Conservation (phyloP, 2,797 vertebrate genomes). For the Prunella strophiata region DNA sequence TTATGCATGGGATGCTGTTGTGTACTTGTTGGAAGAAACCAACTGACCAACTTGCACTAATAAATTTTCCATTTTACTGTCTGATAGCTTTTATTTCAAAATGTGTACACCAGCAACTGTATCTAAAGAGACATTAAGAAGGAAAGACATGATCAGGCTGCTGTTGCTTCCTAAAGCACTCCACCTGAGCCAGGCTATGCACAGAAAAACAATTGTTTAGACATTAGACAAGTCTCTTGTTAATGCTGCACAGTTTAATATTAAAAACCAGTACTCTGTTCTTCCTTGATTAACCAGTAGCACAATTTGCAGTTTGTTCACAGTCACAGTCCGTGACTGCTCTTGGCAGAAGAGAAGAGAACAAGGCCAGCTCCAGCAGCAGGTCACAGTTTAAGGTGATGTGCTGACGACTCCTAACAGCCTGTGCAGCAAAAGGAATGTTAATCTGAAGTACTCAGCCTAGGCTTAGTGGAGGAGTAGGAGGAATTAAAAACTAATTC, state of each 20-base stretch:
- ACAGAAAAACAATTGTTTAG: not conserved
- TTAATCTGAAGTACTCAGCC: not conserved
- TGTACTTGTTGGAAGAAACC: slow-evolving; percentile 53
- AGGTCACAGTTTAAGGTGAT: not conserved
- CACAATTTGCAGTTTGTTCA: not conserved
- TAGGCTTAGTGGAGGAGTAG: not conserved
- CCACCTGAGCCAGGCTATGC: not conserved
- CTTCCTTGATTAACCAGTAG: not conserved
- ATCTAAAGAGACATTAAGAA: not conserved
- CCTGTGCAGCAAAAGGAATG: not conserved
- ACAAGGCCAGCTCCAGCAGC: not conserved
- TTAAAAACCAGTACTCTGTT: not conserved
- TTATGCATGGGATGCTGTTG: slow-evolving; percentile 39
- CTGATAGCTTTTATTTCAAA: slow-evolving; percentile 32
- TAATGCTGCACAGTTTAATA: not conserved
- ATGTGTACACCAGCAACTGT: not conserved
- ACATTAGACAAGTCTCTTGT: not conserved
- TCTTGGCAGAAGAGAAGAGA: not conserved
- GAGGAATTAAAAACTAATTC: not conserved
- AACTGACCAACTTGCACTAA: slow-evolving; percentile 69
- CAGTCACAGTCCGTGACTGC: not conserved
- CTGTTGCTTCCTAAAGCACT: not conserved
- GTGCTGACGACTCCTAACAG: not conserved
- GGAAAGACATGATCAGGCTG: not conserved
- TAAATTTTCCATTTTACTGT: slow-evolving; percentile 67